Base-by-base conservation (phyloP, 2,113 vertebrate species). In the Eulemur macaco region DNA sequence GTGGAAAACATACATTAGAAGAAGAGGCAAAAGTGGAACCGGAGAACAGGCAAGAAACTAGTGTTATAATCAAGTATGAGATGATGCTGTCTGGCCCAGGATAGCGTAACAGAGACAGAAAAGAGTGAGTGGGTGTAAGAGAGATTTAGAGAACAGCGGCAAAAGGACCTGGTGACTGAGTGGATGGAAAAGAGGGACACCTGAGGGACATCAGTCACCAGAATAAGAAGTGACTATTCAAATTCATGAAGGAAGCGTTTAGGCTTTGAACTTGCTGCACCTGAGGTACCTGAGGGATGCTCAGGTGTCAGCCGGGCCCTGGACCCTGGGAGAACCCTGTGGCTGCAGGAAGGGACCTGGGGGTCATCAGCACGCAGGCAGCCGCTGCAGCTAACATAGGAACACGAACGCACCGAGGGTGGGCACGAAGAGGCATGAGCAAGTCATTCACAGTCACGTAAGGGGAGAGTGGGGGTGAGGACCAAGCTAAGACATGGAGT, bases 371-470 rank as follows among this genome's bases (percentile, higher is more conserved):
- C 39, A 56, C 1, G 45, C 0, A 23, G 18, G 25, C 4, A 27
- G 52, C 37, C 42, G 58, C 89, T 1, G 27, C 2, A 45, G 81
- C 86, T 31, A 14, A 68, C 4, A 27, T 7, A 52, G 10, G 5
- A 23, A 27, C 2, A 18, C 2, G 2, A 21, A 39, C 3, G 31
- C 31, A 47, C 42, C 11, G 6, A 42, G 25, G 27, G 27, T 1
- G 23, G 27, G 18, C 25, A n/a, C 1, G 11, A 11, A 25, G 37
- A 84, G 31, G 82, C 12, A 6, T 25, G 17, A 34, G 31, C 27
- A 42, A 17, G 9, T 8, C 0, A 12, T 4, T 56, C 31, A 56
- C 42, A 74, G 17, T 25, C 13, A 5, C 0, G 1, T 21, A 66
- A 63, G 31, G 29, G 54, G 60, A 60, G 8, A 39, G 42, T 3